Conservation (phyloP, 2,797 vertebrate genomes). For the Phataginus tricuspis region DNA sequence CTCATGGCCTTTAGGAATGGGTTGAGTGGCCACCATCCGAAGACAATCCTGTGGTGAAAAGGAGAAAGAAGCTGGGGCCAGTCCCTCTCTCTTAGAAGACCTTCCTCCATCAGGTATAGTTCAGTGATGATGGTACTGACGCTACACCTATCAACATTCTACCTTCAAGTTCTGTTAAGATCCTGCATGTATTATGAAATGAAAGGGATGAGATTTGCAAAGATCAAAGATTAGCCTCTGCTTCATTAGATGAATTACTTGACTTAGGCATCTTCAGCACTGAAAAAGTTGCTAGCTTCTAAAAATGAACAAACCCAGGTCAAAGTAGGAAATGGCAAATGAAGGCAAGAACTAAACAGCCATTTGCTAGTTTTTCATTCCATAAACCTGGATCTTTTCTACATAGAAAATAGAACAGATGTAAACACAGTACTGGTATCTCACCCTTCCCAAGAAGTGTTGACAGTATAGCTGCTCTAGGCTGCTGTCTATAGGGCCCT, state of each 20-base stretch:
- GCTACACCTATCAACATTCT: neutral
- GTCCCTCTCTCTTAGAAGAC: neutral
- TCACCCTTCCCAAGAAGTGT: too few relatives aligned
- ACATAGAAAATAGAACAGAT: neutral
- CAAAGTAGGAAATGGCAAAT: neutral
- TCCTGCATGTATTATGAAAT: neutral
- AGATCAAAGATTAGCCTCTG: neutral
- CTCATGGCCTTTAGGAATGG: constrained; percentile 90
- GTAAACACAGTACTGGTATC: neutral
- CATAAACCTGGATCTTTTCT: neutral
- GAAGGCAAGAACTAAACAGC: neutral
- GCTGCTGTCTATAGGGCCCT: neutral
- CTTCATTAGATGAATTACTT: neutral
- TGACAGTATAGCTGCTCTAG: neutral
- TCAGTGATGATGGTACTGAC: neutral
- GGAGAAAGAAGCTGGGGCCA: constrained; percentile 26
- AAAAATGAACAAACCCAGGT: neutral
- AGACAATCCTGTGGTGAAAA: constrained; percentile 88
- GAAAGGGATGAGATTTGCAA: neutral
- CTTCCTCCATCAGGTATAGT: neutral
- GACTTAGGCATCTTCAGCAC: neutral
- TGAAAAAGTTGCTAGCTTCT: neutral
- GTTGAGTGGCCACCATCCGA: constrained; percentile 92
- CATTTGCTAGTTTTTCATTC: neutral
- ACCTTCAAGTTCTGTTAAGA: neutral